Evolutionary conservation across 2,797 vertebrate species (phyloP).

Genomic region (Australoheros facetus): DNA sequence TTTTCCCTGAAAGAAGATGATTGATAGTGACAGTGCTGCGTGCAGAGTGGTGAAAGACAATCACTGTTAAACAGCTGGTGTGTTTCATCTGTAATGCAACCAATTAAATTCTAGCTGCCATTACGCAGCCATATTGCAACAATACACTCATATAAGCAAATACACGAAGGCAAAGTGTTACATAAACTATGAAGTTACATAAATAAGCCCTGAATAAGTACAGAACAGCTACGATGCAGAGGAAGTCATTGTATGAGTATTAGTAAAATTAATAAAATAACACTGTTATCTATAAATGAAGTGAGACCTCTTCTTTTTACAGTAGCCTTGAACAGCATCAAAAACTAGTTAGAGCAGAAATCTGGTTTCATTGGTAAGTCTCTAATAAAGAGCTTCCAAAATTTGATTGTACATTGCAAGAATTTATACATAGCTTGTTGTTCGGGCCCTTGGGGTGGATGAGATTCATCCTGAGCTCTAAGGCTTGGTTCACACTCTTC

Average conservation of each 20-base stretch:
- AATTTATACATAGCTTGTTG: too few relatives aligned
- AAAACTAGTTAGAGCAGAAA: neutral
- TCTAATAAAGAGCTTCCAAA: neutral
- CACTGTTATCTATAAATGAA: accelerated
- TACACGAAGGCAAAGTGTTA: neutral
- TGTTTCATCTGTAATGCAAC: constrained; percentile 10
- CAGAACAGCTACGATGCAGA: neutral
- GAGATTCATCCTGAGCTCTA: too few relatives aligned
- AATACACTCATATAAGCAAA: neutral
- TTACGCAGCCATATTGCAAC: neutral
- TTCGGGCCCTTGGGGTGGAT: too few relatives aligned
- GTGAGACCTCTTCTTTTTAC: neutral
- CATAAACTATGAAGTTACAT: neutral
- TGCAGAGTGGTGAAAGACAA: constrained; percentile 15
- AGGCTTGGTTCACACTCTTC: too few relatives aligned
- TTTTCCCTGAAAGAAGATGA: constrained; percentile 22
- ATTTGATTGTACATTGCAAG: too few relatives aligned
- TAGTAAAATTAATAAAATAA: neutral
- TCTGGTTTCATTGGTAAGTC: neutral
- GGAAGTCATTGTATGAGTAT: neutral
- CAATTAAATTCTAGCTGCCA: constrained; percentile 15
- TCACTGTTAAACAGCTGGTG: constrained; percentile 37
- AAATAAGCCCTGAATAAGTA: neutral
- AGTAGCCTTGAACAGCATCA: neutral
- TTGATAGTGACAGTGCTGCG: constrained; percentile 20